These are phyloP conservation scores for Threskiornis aethiopicus DNA, from an alignment of 2,797 vertebrate species.

Conservation along the genomic window DNA sequence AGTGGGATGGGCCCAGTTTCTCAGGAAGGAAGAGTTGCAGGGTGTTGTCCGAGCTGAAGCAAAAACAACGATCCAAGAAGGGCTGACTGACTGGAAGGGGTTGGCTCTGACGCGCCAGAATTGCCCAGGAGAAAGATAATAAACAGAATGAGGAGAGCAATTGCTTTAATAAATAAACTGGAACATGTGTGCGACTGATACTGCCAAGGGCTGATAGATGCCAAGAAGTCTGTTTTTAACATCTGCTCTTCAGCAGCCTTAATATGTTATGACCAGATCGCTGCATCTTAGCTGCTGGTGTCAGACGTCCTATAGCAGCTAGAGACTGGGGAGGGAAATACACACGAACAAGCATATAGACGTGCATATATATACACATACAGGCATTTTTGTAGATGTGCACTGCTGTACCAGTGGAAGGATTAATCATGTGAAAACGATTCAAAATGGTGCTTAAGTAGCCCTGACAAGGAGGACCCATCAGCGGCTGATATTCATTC, in stretches of 20 bases:
- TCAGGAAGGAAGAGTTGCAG: background rate
- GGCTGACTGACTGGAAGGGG: conserved; percentile 25
- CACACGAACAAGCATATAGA: background rate
- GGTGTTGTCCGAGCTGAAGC: background rate
- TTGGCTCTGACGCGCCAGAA: background rate
- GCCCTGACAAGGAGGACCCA: conserved; percentile 22
- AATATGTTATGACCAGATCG: conserved; percentile 67
- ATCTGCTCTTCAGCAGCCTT: conserved; percentile 67
- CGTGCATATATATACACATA: background rate
- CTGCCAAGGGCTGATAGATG: conserved; percentile 33
- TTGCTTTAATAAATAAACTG: conserved; percentile 60
- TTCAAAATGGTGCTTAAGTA: conserved; percentile 48
- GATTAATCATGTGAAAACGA: conserved; percentile 67
- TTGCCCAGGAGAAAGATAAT: conserved; percentile 53
- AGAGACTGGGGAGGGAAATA: conserved; percentile 31
- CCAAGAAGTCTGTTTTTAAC: conserved; percentile 61
- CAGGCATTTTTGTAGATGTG: background rate
- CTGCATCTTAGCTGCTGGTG: conserved; percentile 57
- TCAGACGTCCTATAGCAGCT: conserved; percentile 43
- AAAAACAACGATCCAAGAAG: background rate
- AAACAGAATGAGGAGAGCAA: conserved; percentile 47
- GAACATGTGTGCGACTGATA: conserved; percentile 56
- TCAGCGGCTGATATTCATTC: conserved; percentile 12
- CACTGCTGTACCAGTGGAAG: background rate
- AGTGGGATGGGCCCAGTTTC: background rate